These are phyloP conservation scores for Drosophila equinoxialis DNA, from an alignment of 1,140 invertebrate species.

Conservation along the genomic window DNA sequence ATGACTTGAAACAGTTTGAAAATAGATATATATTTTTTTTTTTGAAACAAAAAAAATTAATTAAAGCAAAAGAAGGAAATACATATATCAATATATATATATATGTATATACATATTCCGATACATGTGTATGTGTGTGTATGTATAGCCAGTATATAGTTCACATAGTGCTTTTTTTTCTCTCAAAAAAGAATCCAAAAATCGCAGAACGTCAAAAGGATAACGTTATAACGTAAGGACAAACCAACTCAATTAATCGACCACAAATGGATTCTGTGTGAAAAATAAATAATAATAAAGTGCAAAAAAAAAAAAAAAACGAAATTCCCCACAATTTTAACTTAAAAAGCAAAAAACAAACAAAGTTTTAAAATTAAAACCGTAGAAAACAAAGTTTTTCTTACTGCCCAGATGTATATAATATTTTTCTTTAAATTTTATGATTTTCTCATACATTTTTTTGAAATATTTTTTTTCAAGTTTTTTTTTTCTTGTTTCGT, in stretches of 20 bases:
- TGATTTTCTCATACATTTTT: neutral
- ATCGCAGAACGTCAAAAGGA: slow-evolving; percentile 75
- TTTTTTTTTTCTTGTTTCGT: slow-evolving; percentile 71
- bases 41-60: slow-evolving; percentile 56
- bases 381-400: slow-evolving; percentile 28
- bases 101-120: slow-evolving; percentile 36
- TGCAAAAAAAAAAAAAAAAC: slow-evolving; percentile 38
- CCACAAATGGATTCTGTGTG: slow-evolving; percentile 21
- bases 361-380: slow-evolving; percentile 3
- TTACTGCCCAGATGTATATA: neutral
- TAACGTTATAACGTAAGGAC: slow-evolving; percentile 67
- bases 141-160: slow-evolving; percentile 61
- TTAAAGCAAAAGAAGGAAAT: slow-evolving; percentile 39
- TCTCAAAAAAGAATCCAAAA: slow-evolving; percentile 42
- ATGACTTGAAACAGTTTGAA: slow-evolving; percentile 88
- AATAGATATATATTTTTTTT: slow-evolving; percentile 80
- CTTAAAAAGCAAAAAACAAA: slow-evolving; percentile 18
- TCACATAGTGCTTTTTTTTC: slow-evolving; percentile 62
- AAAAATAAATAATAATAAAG: slow-evolving; percentile 22
- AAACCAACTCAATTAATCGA: slow-evolving; percentile 13
- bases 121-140: slow-evolving; percentile 59
- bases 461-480: neutral
- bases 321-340: slow-evolving; percentile 30
- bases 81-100: slow-evolving; percentile 72
- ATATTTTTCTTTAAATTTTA: neutral